These are phyloP conservation scores for Melanocharis versteri DNA, from an alignment of 2,113 vertebrate species.

Conservation along the genomic window DNA sequence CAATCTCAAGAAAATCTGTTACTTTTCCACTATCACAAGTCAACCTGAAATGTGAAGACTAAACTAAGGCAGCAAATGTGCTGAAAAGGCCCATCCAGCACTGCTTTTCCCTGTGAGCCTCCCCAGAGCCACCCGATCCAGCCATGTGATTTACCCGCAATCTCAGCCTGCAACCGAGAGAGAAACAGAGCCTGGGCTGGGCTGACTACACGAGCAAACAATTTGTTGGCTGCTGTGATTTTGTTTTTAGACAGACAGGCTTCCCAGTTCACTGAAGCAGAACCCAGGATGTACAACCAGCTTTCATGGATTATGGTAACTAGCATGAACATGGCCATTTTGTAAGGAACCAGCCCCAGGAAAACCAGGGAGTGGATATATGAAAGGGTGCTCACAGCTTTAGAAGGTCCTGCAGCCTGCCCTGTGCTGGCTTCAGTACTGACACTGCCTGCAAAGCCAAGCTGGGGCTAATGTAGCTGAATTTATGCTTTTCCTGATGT, in stretches of 20 bases:
- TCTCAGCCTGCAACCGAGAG: background rate
- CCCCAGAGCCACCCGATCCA: background rate
- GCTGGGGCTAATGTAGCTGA: background rate
- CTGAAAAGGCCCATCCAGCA: background rate
- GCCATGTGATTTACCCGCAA: background rate
- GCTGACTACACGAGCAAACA: background rate
- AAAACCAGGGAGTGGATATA: background rate
- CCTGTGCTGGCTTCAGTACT: background rate
- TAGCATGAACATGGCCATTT: background rate
- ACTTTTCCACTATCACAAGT: background rate
- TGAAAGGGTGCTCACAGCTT: background rate
- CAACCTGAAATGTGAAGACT: background rate
- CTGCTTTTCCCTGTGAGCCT: background rate
- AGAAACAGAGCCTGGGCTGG: background rate
- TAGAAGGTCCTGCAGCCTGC: background rate
- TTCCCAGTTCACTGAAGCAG: background rate
- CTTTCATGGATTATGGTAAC: background rate
- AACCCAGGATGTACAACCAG: background rate
- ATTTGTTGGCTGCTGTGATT: background rate
- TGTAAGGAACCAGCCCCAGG: background rate
- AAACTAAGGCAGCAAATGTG: background rate
- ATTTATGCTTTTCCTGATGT: background rate
- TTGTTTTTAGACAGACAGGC: background rate
- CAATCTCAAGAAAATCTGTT: background rate
- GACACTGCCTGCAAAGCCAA: background rate